phyloP scores from a whole-genome alignment of 2,888 invertebrate species.

The Caenorhabditis japonica region DNA sequence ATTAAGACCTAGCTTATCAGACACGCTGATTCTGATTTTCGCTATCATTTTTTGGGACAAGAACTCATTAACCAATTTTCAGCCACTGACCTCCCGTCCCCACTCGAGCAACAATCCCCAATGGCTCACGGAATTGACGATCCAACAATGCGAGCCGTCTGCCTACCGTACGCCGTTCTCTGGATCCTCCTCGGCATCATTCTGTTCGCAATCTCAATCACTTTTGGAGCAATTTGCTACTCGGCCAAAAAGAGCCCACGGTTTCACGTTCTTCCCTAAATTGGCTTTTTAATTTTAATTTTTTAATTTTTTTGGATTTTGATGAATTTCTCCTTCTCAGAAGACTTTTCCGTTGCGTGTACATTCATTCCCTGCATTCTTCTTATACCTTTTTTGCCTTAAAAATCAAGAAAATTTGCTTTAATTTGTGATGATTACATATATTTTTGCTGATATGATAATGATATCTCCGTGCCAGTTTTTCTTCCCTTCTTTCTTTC shows the following conservation, averaged over 20 bases:
- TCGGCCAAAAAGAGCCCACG: conserved; percentile 54
- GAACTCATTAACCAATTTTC: conserved; percentile 1
- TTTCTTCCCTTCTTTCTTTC: background rate
- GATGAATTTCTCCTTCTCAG: conserved; percentile 20
- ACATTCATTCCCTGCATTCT: conserved; percentile 15
- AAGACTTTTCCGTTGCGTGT: conserved; percentile 50
- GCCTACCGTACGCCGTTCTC: conserved; percentile 60
- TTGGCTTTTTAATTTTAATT: background rate
- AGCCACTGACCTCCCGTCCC: conserved; percentile 48
- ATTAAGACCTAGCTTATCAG: background rate
- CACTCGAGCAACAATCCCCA: conserved; percentile 47
- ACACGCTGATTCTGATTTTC: too few species aligned
- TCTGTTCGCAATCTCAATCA: conserved; percentile 58
- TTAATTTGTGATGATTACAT: conserved; percentile 15
- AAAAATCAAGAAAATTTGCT: conserved; percentile 2
- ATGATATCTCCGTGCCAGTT: conserved; percentile 34
- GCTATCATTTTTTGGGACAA: background rate
- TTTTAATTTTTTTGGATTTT: conserved; percentile 3
- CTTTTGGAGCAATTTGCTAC: conserved; percentile 59
- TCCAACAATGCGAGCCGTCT: conserved; percentile 43
- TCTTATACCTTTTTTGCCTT: too few species aligned
- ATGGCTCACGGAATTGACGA: conserved; percentile 20
- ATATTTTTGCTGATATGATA: background rate
- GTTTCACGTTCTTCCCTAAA: conserved; percentile 55
- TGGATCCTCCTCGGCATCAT: conserved; percentile 62